Evolutionary conservation across 2,113 vertebrate species (phyloP), one percentile per base, ranked within the genome.

Genomic region (Willisornis vidua): DNA sequence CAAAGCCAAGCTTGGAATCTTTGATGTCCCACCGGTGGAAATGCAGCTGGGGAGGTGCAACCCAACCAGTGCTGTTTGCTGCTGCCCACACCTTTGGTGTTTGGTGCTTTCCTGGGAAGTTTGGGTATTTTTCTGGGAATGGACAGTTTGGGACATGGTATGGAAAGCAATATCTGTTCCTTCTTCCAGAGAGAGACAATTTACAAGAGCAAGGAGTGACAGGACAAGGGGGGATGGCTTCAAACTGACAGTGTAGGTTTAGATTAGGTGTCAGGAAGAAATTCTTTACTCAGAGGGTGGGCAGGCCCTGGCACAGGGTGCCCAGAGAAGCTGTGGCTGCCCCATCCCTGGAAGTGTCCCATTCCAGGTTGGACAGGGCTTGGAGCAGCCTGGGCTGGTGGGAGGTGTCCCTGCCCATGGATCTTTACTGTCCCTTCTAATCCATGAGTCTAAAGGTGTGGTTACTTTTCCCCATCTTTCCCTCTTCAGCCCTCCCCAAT

Each of bases 21-120:
- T 7, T 0, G 0, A 5, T 2, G 41, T 33, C 29, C 70, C 7
- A 0, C 1, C 12, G 72, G 7, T 39, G 39, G 78, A 35, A 14
- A 31, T 7, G 22, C 33, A 23, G 4, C 3, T 12, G 70, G 19
- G 35, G 1, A 2, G 43, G 23, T 14, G 6, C 35, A n/a, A 2
- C 2, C 49, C 62, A n/a, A 22, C 24, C 51, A 23, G 1, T 5
- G 19, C 39, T 59, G 9, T 8, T 10, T 12, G 26, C 35, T 58
- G 46, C 77, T 81, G 45, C 74, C 71, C 24, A 0, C 28, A 8
- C 65, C 49, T 75, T 35, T 0, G 1, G 17, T 13, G 14, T 6
- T 7, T 24, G 25, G 4, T 19, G 31, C 29, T 75, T 45, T 35
- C 12, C 1, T 7, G 8, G 55, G 3, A 20, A 19, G 41, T 10